Percentiles rank a stretch among this genome's conserved stretches.
Evolutionary conservation across 2,113 vertebrate genomes (phyloP).

Genomic region (Puntigrus tetrazona): DNA sequence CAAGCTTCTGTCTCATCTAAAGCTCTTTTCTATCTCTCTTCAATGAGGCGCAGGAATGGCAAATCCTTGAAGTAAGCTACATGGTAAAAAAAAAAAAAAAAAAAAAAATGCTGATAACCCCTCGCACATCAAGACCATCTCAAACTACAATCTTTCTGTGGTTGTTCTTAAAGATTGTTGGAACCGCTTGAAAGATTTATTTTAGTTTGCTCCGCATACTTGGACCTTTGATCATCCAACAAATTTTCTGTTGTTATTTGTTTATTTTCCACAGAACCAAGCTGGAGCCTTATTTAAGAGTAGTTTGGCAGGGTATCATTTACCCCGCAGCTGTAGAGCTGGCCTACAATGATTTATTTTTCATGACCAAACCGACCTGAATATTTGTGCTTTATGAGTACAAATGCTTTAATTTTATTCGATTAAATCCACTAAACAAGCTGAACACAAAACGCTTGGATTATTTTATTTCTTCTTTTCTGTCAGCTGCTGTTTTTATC

Average conservation of each 20-base stretch:
- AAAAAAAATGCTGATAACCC: constrained; percentile 5
- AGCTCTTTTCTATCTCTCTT: constrained; percentile 16
- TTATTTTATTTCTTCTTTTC: not conserved
- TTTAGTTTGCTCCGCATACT: not conserved
- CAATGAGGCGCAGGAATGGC: not conserved
- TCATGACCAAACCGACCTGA: not conserved
- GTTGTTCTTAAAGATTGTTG: not conserved
- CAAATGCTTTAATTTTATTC: not conserved
- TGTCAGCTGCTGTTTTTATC: not conserved
- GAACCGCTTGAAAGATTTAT: not conserved
- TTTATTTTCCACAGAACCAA: not conserved
- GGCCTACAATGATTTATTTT: not conserved
- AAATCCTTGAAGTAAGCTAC: constrained; percentile 19
- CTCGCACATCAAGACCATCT: not conserved
- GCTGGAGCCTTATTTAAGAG: not conserved
- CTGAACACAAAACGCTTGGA: not conserved
- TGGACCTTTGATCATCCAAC: constrained; percentile 1
- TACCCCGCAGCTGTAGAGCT: not conserved
- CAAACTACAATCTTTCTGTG: not conserved
- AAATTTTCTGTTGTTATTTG: not conserved
- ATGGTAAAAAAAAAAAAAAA: constrained; percentile 24
- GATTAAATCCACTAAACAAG: not conserved
- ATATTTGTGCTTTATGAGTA: constrained; percentile 1
- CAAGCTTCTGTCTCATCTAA: not conserved
- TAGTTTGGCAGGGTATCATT: not conserved